Evolutionary conservation across 2,888 invertebrate genomes (phyloP).

Genomic region (Ashinkailepas kermadecensis): DNA sequence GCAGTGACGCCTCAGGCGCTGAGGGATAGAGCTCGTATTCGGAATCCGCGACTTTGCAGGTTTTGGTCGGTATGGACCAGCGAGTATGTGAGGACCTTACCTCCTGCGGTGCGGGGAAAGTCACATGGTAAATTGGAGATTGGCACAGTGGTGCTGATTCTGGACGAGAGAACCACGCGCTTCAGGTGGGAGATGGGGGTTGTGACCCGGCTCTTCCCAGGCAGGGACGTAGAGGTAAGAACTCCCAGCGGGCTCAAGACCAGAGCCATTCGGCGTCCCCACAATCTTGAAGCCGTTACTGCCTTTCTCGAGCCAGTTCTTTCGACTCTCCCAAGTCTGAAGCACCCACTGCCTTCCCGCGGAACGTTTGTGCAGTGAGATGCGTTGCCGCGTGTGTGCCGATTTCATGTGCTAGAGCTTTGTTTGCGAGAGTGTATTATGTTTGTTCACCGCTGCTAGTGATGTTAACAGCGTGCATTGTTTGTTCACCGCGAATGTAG

Average conservation of each 20-base stretch:
- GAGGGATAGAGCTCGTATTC: neutral
- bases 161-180: neutral
- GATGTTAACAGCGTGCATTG: too few species aligned
- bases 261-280: neutral
- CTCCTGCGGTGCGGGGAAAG: neutral
- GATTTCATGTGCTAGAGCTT: too few species aligned
- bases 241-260: neutral
- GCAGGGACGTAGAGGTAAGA: neutral
- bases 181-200: neutral
- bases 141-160: neutral
- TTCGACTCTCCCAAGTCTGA: too few species aligned
- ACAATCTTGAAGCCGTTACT: neutral
- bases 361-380: too few species aligned
- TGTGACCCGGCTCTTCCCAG: neutral
- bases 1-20: neutral
- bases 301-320: too few species aligned
- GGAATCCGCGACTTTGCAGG: neutral
- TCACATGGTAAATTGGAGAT: neutral
- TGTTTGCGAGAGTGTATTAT: too few species aligned
- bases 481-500: too few species aligned
- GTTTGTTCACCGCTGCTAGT: too few species aligned
- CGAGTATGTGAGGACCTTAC: neutral
- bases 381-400: too few species aligned
- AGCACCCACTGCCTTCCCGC: too few species aligned
- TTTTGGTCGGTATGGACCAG: neutral